Evolutionary conservation across 2,888 invertebrate species (phyloP).

Genomic region (Lepidocyrtinus sp.): DNA sequence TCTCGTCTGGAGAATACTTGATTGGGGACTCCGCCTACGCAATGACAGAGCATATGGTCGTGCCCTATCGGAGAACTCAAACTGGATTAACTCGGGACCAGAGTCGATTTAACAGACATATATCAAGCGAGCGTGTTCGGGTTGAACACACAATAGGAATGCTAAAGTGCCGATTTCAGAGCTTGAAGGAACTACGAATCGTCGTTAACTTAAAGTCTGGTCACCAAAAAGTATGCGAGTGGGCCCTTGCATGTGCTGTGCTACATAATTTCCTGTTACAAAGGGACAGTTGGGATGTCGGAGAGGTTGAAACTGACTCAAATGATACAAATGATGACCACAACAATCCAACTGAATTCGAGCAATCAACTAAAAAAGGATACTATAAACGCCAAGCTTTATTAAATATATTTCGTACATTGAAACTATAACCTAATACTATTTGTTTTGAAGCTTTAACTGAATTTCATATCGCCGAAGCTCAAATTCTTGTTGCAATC

Average conservation of each 20-base stretch:
- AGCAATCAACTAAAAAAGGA: neutral
- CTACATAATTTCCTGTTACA: constrained; percentile 44
- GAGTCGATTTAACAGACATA: constrained; percentile 18
- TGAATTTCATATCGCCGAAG: constrained; percentile 20
- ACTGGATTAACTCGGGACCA: neutral
- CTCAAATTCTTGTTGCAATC: constrained; percentile 39
- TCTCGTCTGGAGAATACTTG: constrained; percentile 38
- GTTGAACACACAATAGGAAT: constrained; percentile 51
- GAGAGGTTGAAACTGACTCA: neutral
- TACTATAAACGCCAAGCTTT: constrained; percentile 28
- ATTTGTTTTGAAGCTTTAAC: neutral
- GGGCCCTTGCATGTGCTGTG: constrained; percentile 43
- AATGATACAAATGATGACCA: constrained; percentile 16
- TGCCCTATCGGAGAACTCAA: constrained; percentile 20
- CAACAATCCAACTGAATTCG: neutral
- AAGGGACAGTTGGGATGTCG: constrained; percentile 30
- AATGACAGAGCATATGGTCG: constrained; percentile 20
- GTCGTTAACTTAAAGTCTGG: neutral
- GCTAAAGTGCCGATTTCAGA: constrained; percentile 46
- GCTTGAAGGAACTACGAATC: constrained; percentile 22
- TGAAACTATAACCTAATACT: neutral
- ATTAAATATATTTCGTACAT: constrained; percentile 9
- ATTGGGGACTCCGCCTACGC: constrained; percentile 51
- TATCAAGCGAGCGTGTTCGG: constrained; percentile 19
- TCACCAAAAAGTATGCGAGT: constrained; percentile 30